phyloP scores from a whole-genome alignment of 2,797 vertebrate genomes.

The Xerus rutilus region DNA sequence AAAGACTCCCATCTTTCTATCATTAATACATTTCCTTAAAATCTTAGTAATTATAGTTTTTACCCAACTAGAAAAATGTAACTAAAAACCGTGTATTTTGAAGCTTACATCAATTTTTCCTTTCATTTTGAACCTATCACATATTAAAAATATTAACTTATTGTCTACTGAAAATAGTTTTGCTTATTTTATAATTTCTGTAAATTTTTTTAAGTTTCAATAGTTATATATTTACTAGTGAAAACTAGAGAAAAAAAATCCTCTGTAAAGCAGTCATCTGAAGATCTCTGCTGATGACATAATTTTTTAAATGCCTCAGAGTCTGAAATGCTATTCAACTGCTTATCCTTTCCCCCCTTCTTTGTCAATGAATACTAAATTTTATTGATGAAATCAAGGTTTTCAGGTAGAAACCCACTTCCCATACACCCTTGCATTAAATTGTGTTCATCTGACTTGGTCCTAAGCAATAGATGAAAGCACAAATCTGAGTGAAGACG shows the following conservation, averaged over 20 bases:
- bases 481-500: not conserved
- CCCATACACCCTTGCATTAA: not conserved
- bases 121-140: not conserved
- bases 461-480: not conserved
- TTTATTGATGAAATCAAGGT: not conserved
- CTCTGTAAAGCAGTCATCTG: not conserved
- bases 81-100: not conserved
- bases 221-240: not conserved
- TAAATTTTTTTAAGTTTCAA: not conserved
- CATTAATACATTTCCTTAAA: not conserved
- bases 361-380: not conserved
- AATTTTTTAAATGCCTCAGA: not conserved
- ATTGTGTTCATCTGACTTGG: not conserved
- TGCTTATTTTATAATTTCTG: not conserved
- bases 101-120: not conserved
- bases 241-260: not conserved
- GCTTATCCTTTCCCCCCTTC: not conserved
- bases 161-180: not conserved
- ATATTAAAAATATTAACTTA: not conserved
- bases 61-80: not conserved
- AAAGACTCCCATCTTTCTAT: not conserved
- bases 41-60: not conserved
- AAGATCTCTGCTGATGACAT: not conserved
- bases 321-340: not conserved
- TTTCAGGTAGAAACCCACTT: not conserved